Evolutionary conservation across 2,888 invertebrate genomes (phyloP).

Genomic region (Agrilus mali): DNA sequence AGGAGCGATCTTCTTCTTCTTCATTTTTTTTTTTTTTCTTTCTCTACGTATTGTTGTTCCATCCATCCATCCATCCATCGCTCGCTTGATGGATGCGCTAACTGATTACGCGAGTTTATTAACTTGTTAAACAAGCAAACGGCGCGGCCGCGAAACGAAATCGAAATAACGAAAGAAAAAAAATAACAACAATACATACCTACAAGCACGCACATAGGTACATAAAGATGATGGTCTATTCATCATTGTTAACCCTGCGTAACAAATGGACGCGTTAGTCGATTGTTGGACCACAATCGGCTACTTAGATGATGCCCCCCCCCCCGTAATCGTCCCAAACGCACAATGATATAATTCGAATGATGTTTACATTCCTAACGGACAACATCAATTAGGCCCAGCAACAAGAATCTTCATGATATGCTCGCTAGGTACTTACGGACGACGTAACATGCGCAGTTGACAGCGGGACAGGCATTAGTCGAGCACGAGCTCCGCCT

Average conservation of each 20-base stretch:
- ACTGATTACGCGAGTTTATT: slow-evolving; percentile 35
- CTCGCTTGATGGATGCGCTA: slow-evolving; percentile 31
- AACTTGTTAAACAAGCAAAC: slow-evolving; percentile 34
- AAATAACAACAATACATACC: slow-evolving; percentile 11
- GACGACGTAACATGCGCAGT: too few relatives aligned
- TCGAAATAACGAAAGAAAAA: slow-evolving; percentile 13
- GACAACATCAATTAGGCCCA: too few relatives aligned
- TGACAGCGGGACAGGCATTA: too few relatives aligned
- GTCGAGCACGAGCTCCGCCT: too few relatives aligned
- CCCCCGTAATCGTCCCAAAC: slow-evolving; percentile 3
- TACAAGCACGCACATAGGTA: too few relatives aligned
- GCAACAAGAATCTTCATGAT: too few relatives aligned
- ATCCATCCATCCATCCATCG: too few relatives aligned
- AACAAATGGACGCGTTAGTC: slow-evolving; percentile 27
- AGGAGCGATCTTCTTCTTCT: slow-evolving; percentile 16
- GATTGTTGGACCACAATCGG: slow-evolving; percentile 29
- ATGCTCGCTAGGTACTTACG: too few relatives aligned
- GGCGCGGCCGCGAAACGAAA: slow-evolving; percentile 10
- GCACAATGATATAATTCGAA: too few relatives aligned
- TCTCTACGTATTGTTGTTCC: slow-evolving; percentile 1
- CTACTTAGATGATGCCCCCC: slow-evolving; percentile 28
- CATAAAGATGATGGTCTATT: slow-evolving; percentile 20
- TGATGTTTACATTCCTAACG: too few relatives aligned
- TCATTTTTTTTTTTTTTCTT: slow-evolving; percentile 1
- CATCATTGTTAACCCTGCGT: slow-evolving; percentile 24